phyloP scores from a whole-genome alignment of 2,113 vertebrate species.

The Columba livia region DNA sequence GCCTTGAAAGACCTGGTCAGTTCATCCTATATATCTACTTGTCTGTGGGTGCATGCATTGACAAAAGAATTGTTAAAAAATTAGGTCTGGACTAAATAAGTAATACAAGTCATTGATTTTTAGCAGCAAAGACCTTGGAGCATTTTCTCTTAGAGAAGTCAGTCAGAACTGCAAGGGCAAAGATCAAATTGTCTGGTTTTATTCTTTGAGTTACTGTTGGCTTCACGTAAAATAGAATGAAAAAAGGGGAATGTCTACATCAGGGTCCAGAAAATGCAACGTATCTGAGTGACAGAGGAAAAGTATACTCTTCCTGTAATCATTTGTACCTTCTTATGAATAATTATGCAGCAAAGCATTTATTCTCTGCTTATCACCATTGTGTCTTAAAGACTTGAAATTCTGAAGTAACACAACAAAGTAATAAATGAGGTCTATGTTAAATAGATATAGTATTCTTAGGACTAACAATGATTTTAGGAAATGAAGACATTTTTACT shows the following conservation, averaged over 20 bases:
- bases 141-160: neutral
- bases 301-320: neutral
- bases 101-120: neutral
- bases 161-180: neutral
- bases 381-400: neutral
- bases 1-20: neutral
- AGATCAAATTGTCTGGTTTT: neutral
- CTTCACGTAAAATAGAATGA: neutral
- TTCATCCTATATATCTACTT: neutral
- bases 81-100: neutral
- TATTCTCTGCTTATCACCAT: neutral
- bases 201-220: neutral
- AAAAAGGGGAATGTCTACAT: neutral
- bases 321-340: neutral
- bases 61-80: slow-evolving; percentile 10
- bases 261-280: neutral
- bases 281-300: neutral
- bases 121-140: neutral
- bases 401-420: slow-evolving; percentile 1
- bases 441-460: neutral
- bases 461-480: neutral
- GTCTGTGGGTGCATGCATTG: neutral
- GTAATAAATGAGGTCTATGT: neutral
- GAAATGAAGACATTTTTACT: neutral
- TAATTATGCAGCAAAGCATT: neutral